Base-by-base conservation (phyloP, 2,888 invertebrate genomes). In the Palloptera scutellata region DNA sequence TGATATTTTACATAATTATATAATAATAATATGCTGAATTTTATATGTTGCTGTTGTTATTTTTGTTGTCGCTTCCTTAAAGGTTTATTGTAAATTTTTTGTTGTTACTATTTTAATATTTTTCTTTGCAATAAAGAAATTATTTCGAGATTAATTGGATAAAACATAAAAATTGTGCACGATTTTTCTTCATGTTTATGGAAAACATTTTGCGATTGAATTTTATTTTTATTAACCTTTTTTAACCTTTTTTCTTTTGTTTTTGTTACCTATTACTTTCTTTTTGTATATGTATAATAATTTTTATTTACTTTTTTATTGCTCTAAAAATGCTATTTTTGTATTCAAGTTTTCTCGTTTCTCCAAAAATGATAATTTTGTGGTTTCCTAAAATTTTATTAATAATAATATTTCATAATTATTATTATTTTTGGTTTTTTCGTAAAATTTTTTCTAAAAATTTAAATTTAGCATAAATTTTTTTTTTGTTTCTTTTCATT, bases 401-500 rank as follows among this genome's bases (percentile, higher is more conserved):
- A 30, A 30, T 30, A 30, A 30, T 30, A 30, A 30, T 30, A 30
- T 30, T 30, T 30, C 42, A 30, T 30, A 30, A 30, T 30, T 30
- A 30, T 30, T 30, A 30, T 30, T 64, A 20, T 60, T 65, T 67
- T 69, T 69, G 54, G 66, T 72, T 71, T 30, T 30, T 71, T 66
- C 68, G 70, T 79, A 82, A 82, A 81, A 81, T 82, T 81, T 81
- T 73, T 73, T 80, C 82, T 81, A 81, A 81, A 81, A 81, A 81
- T 81, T 81, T 82, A 72, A 76, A 75, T 81, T 74, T 81, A 81
- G 80, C 81, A 71, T 73, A 67, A 72, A 75, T 69, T 67, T 61
- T 51, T 69, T 67, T 71, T 61, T 51, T 69, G 66, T 71, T 69
- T 64, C 61, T 62, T 67, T 66, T 58, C 69, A 61, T 68, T 68